Evolutionary conservation across 2,113 vertebrate genomes (phyloP).

Genomic region (Clarias gariepinus): DNA sequence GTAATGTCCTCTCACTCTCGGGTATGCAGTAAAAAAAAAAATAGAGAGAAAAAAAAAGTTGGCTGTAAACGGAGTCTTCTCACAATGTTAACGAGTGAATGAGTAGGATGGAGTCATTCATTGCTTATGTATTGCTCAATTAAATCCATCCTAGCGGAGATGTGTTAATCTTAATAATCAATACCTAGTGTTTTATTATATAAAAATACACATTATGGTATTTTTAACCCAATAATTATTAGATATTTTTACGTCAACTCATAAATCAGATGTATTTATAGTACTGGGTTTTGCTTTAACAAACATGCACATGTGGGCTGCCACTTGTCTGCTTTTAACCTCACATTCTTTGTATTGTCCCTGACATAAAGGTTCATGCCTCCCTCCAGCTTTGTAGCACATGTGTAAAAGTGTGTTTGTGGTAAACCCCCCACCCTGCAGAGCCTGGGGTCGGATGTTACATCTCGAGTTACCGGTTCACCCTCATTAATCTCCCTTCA

Average conservation of each 20-base stretch:
- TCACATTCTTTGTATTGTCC: background rate
- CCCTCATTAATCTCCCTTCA: conserved; percentile 52
- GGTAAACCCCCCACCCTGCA: conserved; percentile 24
- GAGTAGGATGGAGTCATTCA: background rate
- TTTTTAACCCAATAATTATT: no score
- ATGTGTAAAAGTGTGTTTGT: conserved; percentile 24
- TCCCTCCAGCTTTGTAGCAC: background rate
- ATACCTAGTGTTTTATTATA: background rate
- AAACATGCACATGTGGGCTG: background rate
- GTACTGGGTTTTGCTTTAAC: background rate
- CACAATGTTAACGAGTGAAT: conserved; percentile 16
- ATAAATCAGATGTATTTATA: background rate
- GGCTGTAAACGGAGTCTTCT: conserved; percentile 31
- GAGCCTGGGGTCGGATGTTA: conserved; percentile 45
- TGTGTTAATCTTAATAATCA: background rate
- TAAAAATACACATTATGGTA: background rate
- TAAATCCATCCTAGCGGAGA: background rate
- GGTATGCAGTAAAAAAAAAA: conserved; percentile 20
- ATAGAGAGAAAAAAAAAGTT: conserved; percentile 24
- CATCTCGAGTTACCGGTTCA: conserved; percentile 50
- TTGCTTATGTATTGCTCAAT: background rate
- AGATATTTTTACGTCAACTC: no score
- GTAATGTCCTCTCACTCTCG: conserved; percentile 9
- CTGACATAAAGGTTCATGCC: background rate
- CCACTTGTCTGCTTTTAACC: background rate